These are phyloP conservation scores for Vidua chalybeata DNA, from an alignment of 2,113 vertebrate genomes.

Conservation along the genomic window DNA sequence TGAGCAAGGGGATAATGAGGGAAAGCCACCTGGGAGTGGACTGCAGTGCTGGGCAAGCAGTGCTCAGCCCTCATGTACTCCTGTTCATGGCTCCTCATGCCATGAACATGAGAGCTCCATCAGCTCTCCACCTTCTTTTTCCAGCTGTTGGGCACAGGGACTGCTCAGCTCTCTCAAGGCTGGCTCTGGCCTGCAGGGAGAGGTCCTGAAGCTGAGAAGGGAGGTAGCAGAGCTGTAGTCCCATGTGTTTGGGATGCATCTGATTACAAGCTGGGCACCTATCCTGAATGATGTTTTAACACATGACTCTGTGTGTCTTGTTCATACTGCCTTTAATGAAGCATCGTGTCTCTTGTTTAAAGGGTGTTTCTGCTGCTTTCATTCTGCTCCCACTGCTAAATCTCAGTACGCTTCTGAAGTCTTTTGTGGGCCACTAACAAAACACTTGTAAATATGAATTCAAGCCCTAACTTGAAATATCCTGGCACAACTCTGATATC, in stretches of 20 bases:
- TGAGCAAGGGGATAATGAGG: not conserved
- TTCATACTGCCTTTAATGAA: not conserved
- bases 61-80: rapidly evolving
- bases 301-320: rapidly evolving
- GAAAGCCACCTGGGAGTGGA: not conserved
- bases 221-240: not conserved
- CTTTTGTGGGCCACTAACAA: not conserved
- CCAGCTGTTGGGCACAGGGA: too few species aligned
- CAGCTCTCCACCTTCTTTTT: not conserved
- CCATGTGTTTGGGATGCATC: too few species aligned
- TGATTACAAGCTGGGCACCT: too few species aligned
- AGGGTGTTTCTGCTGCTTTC: not conserved
- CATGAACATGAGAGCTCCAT: too few species aligned
- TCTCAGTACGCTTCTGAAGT: not conserved
- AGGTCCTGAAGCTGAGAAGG: not conserved
- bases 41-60: not conserved
- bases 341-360: not conserved
- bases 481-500: not conserved
- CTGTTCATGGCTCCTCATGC: rapidly evolving
- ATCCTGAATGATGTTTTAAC: not conserved
- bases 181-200: not conserved
- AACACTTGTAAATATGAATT: not conserved
- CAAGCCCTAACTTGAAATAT: not conserved
- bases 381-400: not conserved
- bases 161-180: not conserved